Conservation (phyloP, 2,113 vertebrate genomes). For the Campylorhamphus procurvoides region DNA sequence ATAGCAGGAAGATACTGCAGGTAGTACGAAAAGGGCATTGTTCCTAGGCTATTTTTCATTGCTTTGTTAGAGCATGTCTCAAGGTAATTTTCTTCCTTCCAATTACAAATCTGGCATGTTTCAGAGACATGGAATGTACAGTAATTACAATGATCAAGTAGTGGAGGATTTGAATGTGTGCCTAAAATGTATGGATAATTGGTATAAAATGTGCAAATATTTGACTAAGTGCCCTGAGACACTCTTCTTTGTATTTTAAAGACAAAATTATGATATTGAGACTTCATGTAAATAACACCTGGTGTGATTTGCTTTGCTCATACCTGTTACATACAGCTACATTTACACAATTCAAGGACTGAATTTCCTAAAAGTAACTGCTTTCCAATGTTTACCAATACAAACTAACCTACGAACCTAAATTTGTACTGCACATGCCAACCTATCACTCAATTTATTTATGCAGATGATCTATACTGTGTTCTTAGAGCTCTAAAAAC, state of each 20-base stretch:
- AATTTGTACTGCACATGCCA: not conserved
- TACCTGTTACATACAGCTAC: not conserved
- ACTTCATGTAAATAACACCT: not conserved
- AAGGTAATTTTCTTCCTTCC: constrained; percentile 55
- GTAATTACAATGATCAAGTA: constrained; percentile 62
- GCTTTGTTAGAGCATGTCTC: constrained; percentile 49
- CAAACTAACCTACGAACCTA: not conserved
- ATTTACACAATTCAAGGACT: not conserved
- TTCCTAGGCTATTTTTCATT: constrained; percentile 52
- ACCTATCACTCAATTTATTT: not conserved
- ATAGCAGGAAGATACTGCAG: not conserved
- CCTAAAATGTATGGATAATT: constrained; percentile 50
- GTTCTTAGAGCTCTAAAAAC: not conserved
- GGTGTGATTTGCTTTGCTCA: not conserved
- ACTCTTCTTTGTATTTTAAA: not conserved
- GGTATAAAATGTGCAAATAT: constrained; percentile 23
- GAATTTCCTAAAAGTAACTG: not conserved
- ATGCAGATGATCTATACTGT: not conserved
- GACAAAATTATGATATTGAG: not conserved
- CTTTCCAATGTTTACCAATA: not conserved
- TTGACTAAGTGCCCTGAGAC: constrained; percentile 7
- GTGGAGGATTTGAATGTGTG: constrained; percentile 46
- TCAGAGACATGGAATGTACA: constrained; percentile 56
- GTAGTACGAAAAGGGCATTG: constrained; percentile 37
- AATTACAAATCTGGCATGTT: constrained; percentile 48